Conservation (phyloP, 2,797 vertebrate species). For the Clamator glandarius region DNA sequence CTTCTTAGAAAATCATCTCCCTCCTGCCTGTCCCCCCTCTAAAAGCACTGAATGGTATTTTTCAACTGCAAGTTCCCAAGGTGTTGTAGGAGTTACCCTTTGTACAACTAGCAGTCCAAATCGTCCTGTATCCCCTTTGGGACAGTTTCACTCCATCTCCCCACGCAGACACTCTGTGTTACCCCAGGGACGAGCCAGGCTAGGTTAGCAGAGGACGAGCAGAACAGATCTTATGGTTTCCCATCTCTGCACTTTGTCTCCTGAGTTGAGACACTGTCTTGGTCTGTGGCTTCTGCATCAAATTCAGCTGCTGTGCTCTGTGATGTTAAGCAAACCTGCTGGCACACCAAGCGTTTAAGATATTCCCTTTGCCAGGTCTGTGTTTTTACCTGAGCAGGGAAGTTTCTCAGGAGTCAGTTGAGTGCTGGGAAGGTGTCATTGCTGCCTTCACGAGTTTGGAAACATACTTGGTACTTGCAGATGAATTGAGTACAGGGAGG, state of each 20-base stretch:
- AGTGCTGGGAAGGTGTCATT: neutral
- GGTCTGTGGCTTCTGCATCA: neutral
- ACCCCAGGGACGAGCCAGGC: neutral
- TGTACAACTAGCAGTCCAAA: neutral
- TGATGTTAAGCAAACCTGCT: neutral
- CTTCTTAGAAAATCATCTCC: fast-evolving
- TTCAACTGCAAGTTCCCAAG: neutral
- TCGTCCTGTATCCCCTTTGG: neutral
- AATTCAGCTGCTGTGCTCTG: fast-evolving
- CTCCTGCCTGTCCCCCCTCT: neutral
- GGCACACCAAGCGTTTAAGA: neutral
- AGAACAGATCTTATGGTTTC: neutral
- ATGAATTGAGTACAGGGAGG: neutral
- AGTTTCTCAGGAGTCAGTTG: neutral
- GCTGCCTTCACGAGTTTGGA: neutral
- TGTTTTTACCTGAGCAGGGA: neutral
- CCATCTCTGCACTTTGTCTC: neutral
- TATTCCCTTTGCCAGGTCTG: neutral
- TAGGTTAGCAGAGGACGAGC: neutral
- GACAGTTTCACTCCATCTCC: neutral
- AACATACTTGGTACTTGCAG: neutral
- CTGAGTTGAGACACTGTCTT: neutral
- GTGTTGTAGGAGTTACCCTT: neutral
- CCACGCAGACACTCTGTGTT: fast-evolving
- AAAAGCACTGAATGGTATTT: neutral